Base-by-base conservation (phyloP, 2,888 invertebrate species). In the Opisthograptis luteolata region DNA sequence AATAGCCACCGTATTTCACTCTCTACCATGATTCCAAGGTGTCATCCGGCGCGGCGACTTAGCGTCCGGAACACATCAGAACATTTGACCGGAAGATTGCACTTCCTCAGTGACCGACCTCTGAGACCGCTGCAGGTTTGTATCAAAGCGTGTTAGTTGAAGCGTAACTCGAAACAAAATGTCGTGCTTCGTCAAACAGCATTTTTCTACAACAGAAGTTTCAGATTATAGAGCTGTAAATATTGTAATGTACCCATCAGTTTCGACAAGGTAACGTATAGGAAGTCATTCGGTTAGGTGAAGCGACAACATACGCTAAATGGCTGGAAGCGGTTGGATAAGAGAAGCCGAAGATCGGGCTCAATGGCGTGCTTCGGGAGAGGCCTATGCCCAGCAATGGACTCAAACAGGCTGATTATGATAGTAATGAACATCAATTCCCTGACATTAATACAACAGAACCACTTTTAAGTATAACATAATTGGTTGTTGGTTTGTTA, bases 1-100 rank as follows among this genome's bases (percentile, higher is more conserved):
- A 72, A 69, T 78, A 63, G 70, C 69, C 73, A 69, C 65, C 66
- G 63, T 71, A 77, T 76, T 84, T 84, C 82, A 84, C 88, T 87
- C 85, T 85, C 84, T 79, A 80, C 66, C 53, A 60, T 62, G 27
- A 31, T 44, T 43, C 41, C 50, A 42, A 32, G 49, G 39, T 45
- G 32, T 22, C 41, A 32, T n/a, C n/a, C n/a, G n/a, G n/a, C n/a
- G n/a, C n/a, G n/a, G n/a, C n/a, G n/a, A n/a, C n/a, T n/a, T n/a
- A n/a, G n/a, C n/a, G n/a, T n/a, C n/a, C n/a, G n/a, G n/a, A n/a
- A n/a, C n/a, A n/a, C n/a, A n/a, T n/a, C n/a, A n/a, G n/a, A n/a
- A n/a, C 42, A 36, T 47, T 56, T 43, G 48, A 50, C 56, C 63
- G 68, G 66, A 66, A 72, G 64, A 68, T 51, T 40, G 55, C 60